phyloP scores from a whole-genome alignment of 2,113 vertebrate genomes.

The Apus apus region DNA sequence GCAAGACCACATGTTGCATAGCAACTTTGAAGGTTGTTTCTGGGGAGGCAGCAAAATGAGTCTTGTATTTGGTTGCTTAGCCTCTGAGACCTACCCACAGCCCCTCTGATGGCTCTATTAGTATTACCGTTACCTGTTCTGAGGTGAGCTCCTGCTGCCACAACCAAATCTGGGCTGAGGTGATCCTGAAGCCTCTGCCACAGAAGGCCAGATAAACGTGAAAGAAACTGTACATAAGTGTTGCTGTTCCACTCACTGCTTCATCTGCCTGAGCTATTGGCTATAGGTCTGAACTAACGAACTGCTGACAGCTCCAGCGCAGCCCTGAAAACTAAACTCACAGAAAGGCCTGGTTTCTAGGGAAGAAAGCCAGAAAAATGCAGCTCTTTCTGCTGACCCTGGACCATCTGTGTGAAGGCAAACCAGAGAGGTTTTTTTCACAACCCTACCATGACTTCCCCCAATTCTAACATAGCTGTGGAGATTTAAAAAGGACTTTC shows the following conservation, averaged over 20 bases:
- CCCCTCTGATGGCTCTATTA: background rate
- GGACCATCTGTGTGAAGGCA: background rate
- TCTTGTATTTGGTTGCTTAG: background rate
- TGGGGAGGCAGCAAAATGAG: background rate
- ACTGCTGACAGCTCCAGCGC: background rate
- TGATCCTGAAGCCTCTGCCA: background rate
- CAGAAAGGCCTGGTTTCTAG: background rate
- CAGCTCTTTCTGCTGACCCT: background rate
- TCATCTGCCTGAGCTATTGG: background rate
- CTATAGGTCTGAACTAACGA: background rate
- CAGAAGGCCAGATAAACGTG: background rate
- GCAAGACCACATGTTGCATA: background rate
- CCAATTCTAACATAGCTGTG: background rate
- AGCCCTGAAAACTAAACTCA: background rate
- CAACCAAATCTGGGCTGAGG: background rate
- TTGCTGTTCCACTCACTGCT: background rate
- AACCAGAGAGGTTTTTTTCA: background rate
- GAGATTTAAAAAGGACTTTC: background rate
- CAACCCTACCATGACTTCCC: background rate
- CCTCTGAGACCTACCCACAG: background rate
- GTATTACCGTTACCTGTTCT: background rate
- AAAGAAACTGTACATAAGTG: background rate
- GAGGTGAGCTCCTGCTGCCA: background rate
- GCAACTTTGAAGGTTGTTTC: background rate
- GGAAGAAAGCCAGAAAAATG: background rate